Conservation (phyloP, 2,113 vertebrate genomes). For the Acinonyx jubatus region DNA sequence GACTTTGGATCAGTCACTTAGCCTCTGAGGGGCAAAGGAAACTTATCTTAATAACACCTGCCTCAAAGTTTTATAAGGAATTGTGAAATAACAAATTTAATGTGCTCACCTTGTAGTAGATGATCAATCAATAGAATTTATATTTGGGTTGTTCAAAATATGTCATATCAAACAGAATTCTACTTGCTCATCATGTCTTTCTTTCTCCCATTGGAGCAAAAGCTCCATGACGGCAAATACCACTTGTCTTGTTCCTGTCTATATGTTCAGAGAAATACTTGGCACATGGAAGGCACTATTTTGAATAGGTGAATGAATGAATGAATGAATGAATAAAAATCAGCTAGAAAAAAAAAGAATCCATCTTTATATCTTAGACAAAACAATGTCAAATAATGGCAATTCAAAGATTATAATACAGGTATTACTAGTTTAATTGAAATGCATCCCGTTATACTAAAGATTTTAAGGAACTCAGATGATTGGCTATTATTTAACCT, state of each 20-base stretch:
- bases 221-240: rapidly evolving
- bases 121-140: neutral
- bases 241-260: neutral
- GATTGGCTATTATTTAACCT: neutral
- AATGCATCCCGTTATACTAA: neutral
- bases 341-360: neutral
- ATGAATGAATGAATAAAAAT: neutral
- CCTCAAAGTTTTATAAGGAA: neutral
- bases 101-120: neutral
- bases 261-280: neutral
- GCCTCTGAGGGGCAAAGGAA: neutral
- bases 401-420: neutral
- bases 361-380: neutral
- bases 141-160: neutral
- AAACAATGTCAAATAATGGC: neutral
- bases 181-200: neutral
- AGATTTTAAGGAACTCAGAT: neutral
- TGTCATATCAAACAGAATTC: neutral
- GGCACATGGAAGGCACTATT: neutral
- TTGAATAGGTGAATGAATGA: neutral
- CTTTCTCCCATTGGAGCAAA: neutral
- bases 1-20: neutral
- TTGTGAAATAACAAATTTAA: neutral
- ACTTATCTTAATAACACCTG: neutral
- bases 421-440: neutral